Evolutionary conservation across 2,797 vertebrate species (phyloP), one percentile per base, ranked within the genome.

Genomic region (Tachyglossus aculeatus): DNA sequence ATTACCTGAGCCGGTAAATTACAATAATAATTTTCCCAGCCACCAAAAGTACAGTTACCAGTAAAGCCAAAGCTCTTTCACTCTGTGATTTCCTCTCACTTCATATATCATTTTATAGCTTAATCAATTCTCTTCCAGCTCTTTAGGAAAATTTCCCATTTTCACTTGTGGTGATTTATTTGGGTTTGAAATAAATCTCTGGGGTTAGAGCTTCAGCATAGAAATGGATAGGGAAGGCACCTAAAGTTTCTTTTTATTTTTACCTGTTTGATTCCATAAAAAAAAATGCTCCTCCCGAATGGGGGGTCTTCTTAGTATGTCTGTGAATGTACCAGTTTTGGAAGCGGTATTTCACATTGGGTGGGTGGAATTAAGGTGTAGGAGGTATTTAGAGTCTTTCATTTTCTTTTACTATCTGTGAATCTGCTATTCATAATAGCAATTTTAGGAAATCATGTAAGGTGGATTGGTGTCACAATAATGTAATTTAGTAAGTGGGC

Each of bases 401-500:
- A 24, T 62, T 48, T 39, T 61, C 67, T 47, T 31, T 64, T 21
- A 40, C 38, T 43, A 70, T 52, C 7, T 50, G 25, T n/a, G 48
- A 57, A 15, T 15, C 7, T 10, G 24, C 67, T 37, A 45, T 36
- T 43, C 54, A 6, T 31, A 22, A 36, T 39, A 24, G 29, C 45
- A 56, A 53, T n/a, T 8, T 18, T 27, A 54, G 8, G 10, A 51
- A 64, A 53, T 51, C 27, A 19, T 54, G 39, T 47, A 32, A 29
- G 61, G 21, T 11, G 32, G 22, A 33, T 34, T 48, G 41, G 74
- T 50, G 52, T 71, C 62, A 80, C 36, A 65, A 62, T 60, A 27
- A 31, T n/a, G 34, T 44, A 70, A 22, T 65, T 6, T 12, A 51
- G 47, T 29, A 4, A 22, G 10, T 47, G 40, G 44, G 40, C 31